phyloP scores from a whole-genome alignment of 2,888 invertebrate genomes.

The Cacoxenus indagator region DNA sequence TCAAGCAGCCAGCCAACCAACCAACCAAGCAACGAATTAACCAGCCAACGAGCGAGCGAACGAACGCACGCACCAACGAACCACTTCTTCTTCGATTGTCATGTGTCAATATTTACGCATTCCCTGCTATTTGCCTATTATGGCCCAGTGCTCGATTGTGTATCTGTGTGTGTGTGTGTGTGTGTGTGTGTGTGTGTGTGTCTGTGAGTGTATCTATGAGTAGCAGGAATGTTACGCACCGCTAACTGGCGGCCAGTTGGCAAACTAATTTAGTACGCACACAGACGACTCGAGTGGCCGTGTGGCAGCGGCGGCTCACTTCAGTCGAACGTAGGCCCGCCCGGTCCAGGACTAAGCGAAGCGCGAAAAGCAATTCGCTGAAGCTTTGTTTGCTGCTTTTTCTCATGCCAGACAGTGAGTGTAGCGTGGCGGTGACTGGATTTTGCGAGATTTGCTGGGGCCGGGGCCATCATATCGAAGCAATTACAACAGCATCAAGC shows the following conservation, averaged over 20 bases:
- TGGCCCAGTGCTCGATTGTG: constrained; percentile 46
- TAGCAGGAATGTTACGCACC: constrained; percentile 41
- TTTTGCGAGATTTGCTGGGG: no score
- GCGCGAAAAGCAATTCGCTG: constrained; percentile 21
- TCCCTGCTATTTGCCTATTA: constrained; percentile 46
- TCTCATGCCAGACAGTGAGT: neutral
- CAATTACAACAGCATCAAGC: neutral
- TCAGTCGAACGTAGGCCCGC: constrained; percentile 35
- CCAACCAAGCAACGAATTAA: neutral
- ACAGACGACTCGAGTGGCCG: neutral
- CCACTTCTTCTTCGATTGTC: constrained; percentile 5
- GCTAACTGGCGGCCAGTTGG: constrained; percentile 35
- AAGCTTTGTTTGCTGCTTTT: constrained; percentile 12
- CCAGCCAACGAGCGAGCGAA: neutral
- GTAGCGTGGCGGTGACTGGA: neutral
- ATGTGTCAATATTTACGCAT: constrained; percentile 44
- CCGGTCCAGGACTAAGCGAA: constrained; percentile 33
- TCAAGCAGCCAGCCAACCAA: neutral
- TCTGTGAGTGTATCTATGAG: neutral
- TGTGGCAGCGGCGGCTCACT: constrained; percentile 16
- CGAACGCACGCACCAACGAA: neutral
- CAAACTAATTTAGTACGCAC: constrained; percentile 59
- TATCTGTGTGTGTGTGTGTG: constrained; percentile 27
- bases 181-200: neutral
- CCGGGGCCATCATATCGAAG: no score